Percentiles rank a stretch among this genome's conserved stretches.
These are phyloP conservation scores for Macropis europaea DNA, from an alignment of 2,888 invertebrate genomes.

Conservation along the genomic window DNA sequence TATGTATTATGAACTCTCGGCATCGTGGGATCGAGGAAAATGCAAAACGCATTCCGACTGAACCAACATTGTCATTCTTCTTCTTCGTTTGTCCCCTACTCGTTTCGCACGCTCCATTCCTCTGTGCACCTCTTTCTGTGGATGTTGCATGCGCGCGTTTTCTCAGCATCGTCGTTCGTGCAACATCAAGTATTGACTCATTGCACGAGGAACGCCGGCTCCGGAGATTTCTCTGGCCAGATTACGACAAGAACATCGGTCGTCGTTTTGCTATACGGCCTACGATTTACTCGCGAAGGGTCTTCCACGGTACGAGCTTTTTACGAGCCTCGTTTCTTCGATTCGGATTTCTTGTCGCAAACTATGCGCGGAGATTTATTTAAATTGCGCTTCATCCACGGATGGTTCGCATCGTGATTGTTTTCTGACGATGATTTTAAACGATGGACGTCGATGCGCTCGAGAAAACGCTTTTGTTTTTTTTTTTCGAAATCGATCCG, in stretches of 20 bases:
- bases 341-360: constrained; percentile 21
- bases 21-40: constrained; percentile 22
- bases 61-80: constrained; percentile 20
- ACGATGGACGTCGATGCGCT: background rate
- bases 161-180: constrained; percentile 28
- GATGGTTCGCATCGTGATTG: constrained; percentile 9
- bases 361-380: constrained; percentile 24
- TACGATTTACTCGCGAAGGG: constrained; percentile 32
- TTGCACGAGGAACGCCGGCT: constrained; percentile 33
- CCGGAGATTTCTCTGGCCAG: constrained; percentile 44
- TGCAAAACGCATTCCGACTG: constrained; percentile 22
- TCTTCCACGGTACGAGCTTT: constrained; percentile 12
- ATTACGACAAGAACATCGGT: constrained; percentile 44
- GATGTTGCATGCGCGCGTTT: constrained; percentile 7
- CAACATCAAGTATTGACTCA: constrained; percentile 48
- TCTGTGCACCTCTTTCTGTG: background rate
- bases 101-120: background rate
- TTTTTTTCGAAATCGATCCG: too few species aligned
- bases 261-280: constrained; percentile 34
- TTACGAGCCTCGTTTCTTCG: constrained; percentile 29
- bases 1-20: constrained; percentile 9
- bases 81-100: background rate
- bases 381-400: background rate
- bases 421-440: too few species aligned
- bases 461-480: too few species aligned